Base-by-base conservation (phyloP, 2,888 invertebrate species). In the Acanthosepion pharaonis region DNA sequence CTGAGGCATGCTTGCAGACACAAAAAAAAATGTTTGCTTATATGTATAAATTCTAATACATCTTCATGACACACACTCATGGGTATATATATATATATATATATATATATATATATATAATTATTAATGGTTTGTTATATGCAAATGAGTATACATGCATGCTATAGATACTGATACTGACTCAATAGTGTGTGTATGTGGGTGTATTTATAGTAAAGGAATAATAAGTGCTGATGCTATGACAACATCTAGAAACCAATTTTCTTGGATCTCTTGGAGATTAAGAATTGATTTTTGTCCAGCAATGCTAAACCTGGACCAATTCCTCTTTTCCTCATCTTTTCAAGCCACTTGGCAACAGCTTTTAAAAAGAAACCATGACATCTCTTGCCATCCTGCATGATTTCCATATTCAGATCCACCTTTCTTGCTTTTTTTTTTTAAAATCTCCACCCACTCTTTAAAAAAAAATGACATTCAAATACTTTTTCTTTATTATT, bases 241-340 rank as follows among this genome's bases (percentile, higher is more conserved):
- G 78, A 78, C n/a, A 78, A 78, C 78, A 78, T 78, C 11, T 1
- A 78, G 78, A 78, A 78, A 78, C 78, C 78, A 78, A 78, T 78
- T 78, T 78, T n/a, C n/a, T 78, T 78, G 78, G 78, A 78, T 78
- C 78, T 78, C 78, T 78, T 78, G 78, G 11, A 78, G 33, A 78
- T 78, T 78, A 78, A 33, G 78, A n/a, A 78, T 78, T 78, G 78
- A 78, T 78, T 78, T 78, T 78, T 78, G 78, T 78, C 78, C 78
- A 11, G 78, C 78, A 78, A 78, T 78, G 9, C 78, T 15, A 78
- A 78, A 78, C 78, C 15, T 33, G 78, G 33, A 78, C 78, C 78
- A 78, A 78, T 78, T 78, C 78, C 78, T 78, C 78, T 33, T 78
- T 78, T 33, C 11, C 15, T 33, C 78, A 78, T 78, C 78, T 15